phyloP scores from a whole-genome alignment of 2,797 vertebrate species.

The Phalanger gymnotis region DNA sequence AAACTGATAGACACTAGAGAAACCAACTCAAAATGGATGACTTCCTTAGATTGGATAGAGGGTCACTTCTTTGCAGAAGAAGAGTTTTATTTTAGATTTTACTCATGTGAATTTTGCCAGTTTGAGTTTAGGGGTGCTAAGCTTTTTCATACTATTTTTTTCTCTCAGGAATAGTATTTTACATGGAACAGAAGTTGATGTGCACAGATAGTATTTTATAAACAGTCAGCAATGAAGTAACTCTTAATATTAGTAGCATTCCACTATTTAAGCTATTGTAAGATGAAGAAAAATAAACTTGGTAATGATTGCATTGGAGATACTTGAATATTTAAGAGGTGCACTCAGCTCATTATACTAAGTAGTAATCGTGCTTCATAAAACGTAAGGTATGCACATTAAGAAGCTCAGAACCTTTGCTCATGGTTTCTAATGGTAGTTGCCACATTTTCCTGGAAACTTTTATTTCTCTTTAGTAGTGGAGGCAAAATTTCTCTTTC shows the following conservation, averaged over 20 bases:
- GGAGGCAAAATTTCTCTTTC: not conserved
- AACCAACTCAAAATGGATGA: constrained; percentile 13
- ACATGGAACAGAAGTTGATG: not conserved
- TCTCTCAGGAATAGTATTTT: not conserved
- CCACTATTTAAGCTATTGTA: not conserved
- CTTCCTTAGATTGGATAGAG: not conserved
- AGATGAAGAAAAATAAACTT: not conserved
- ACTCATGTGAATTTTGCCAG: not conserved
- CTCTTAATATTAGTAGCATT: not conserved
- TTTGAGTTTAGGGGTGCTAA: not conserved
- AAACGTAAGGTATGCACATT: not conserved
- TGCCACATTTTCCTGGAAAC: not conserved
- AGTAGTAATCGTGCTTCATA: not conserved
- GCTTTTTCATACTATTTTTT: not conserved
- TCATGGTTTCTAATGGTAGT: not conserved
- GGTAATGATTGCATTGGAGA: not conserved
- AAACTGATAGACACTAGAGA: not conserved
- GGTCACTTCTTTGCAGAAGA: not conserved
- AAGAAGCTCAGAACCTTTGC: not conserved
- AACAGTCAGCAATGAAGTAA: not conserved
- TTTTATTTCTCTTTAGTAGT: not conserved
- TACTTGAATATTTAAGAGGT: not conserved
- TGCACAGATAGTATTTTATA: not conserved
- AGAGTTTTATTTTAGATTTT: not conserved
- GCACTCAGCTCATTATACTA: not conserved